Evolutionary conservation across 2,797 vertebrate species (phyloP).

Genomic region (Anguilla anguilla): DNA sequence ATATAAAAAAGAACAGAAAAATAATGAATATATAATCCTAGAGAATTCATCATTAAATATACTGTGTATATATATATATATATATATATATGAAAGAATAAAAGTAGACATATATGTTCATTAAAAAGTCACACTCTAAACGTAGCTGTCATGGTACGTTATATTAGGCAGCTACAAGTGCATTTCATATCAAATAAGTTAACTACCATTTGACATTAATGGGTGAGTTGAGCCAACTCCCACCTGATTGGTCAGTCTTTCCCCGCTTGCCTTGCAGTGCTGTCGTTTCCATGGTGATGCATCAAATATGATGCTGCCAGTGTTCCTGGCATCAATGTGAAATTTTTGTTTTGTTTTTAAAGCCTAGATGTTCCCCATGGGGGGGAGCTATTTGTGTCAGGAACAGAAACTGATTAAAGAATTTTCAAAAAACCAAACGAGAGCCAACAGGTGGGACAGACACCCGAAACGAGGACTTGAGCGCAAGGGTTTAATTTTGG

Average conservation of each 20-base stretch:
- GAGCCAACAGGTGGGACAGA: neutral
- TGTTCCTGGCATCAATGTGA: slow-evolving; percentile 21
- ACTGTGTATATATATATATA: too few species aligned
- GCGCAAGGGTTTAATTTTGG: neutral
- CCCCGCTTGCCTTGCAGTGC: slow-evolving; percentile 37
- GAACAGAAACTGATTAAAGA: neutral
- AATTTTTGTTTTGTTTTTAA: neutral
- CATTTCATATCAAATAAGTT: too few species aligned
- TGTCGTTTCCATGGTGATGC: slow-evolving; percentile 63
- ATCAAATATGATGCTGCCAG: slow-evolving; percentile 50
- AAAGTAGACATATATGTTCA: too few species aligned
- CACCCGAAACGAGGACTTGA: neutral
- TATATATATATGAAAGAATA: too few species aligned
- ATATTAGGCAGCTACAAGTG: too few species aligned
- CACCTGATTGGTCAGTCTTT: slow-evolving; percentile 45
- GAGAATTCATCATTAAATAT: too few species aligned
- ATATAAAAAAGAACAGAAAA: too few species aligned
- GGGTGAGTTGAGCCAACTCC: slow-evolving; percentile 13
- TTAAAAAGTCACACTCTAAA: too few species aligned
- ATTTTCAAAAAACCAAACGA: neutral
- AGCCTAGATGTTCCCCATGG: neutral
- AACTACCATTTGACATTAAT: slow-evolving; percentile 1
- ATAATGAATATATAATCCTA: too few species aligned
- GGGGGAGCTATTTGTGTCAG: neutral
- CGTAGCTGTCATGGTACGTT: too few species aligned